A percentile compares a stretch with the other conserved stretches of the same genome.
Evolutionary conservation across 1,140 invertebrate genomes (phyloP).

Genomic region (Drosophila arizonae): DNA sequence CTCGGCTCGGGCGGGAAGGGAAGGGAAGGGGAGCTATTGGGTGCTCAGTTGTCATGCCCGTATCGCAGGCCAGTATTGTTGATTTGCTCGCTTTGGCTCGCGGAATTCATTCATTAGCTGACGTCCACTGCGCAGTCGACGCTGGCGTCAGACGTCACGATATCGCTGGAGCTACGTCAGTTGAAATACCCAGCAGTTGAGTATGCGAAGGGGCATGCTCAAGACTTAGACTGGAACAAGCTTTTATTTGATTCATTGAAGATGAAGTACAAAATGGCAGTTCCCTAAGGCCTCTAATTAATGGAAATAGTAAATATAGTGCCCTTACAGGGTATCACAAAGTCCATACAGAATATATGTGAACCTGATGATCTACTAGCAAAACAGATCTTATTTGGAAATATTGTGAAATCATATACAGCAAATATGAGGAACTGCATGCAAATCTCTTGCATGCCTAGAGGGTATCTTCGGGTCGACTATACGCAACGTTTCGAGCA

Average conservation of each 20-base stretch:
- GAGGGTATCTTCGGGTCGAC: conserved; percentile 1
- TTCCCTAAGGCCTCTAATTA: too few relatives aligned
- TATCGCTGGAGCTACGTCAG: conserved; percentile 37
- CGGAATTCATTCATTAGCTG: conserved; percentile 54
- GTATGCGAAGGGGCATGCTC: not conserved
- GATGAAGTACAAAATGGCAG: too few relatives aligned
- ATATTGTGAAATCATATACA: too few relatives aligned
- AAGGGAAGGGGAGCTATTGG: not conserved
- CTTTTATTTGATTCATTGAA: too few relatives aligned
- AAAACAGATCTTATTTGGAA: too few relatives aligned
- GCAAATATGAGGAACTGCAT: too few relatives aligned
- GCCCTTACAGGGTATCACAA: too few relatives aligned
- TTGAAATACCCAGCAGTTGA: conserved; percentile 21
- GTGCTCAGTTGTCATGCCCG: conserved; percentile 14
- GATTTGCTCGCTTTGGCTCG: conserved; percentile 33
- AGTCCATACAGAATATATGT: too few relatives aligned
- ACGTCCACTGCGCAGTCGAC: conserved; percentile 38
- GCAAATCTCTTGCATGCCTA: too few relatives aligned
- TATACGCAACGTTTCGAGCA: not conserved
- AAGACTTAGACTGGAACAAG: too few relatives aligned
- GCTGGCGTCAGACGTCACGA: conserved; percentile 50
- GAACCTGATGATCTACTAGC: too few relatives aligned
- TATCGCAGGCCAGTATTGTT: conserved; percentile 41
- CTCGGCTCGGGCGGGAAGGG: not conserved
- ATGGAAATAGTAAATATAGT: too few relatives aligned